Base-by-base conservation (phyloP, 2,888 invertebrate species). In the Polyommatus icarus region DNA sequence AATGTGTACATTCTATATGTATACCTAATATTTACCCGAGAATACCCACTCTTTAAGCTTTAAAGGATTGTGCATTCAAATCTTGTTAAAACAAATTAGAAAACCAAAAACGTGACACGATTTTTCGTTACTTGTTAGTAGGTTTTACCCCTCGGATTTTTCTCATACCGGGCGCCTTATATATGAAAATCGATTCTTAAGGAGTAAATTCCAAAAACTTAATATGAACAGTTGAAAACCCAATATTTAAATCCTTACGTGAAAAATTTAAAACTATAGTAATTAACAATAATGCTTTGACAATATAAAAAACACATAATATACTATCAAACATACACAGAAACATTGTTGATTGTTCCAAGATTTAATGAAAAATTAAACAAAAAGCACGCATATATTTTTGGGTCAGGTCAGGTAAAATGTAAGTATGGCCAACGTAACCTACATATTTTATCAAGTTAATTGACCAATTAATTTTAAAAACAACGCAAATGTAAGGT, bases 381-480 rank as follows among this genome's bases (percentile, higher is more conserved):
- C 54, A 18, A 54, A 15, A 59, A 15, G 59, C 20, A 59, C 7
- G 7, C n/a, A 20, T n/a, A 59, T 8, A 59, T n/a, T 59, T 59
- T 59, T 8, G n/a, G n/a, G n/a, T n/a, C n/a, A n/a, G 8, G 4
- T 24, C 24, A 32, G 29, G 67, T 32, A 67, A 67, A 67, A 67
- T 67, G 67, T 67, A 15, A 67, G 61, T 24, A 20, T 61, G 61
- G 29, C 12, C 67, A 67, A 67, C 3, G 67, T 67, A 67, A 67
- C 67, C 67, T 15, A 67, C 29, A 29, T 67, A 67, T 54, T 54
- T 54, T 54, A 54, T 67, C 29, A 67, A 67, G 15, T 67, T 29
- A 29, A 67, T 67, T 67, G 67, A 67, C 67, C 67, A 67, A 67
- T 67, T 67, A 32, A 67, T 67, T 67, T 6, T 32, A 67, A 67